Evolutionary conservation across 2,888 invertebrate genomes (phyloP).

Genomic region (Aleiodes testaceus): DNA sequence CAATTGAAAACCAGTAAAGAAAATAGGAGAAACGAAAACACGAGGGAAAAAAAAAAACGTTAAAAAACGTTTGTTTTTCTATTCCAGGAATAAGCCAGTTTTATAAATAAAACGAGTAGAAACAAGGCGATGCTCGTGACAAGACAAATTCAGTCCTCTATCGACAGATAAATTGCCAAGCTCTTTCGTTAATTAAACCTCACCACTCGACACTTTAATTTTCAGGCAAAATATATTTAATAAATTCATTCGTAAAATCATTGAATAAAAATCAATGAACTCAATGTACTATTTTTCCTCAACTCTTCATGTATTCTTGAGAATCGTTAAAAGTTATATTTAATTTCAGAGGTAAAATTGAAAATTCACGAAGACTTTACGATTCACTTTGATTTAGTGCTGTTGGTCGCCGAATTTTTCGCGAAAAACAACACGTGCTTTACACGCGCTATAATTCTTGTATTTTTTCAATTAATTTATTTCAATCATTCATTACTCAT

Average conservation of each 20-base stretch:
- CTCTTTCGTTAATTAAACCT: slow-evolving; percentile 32
- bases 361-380: slow-evolving; percentile 47
- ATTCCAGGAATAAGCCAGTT: slow-evolving; percentile 29
- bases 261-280: slow-evolving; percentile 17
- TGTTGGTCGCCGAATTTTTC: slow-evolving; percentile 43
- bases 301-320: slow-evolving; percentile 26
- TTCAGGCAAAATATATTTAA: not conserved
- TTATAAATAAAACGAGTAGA: slow-evolving; percentile 39
- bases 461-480: slow-evolving; percentile 7
- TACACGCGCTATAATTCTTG: not conserved
- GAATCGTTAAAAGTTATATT: slow-evolving; percentile 56
- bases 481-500: slow-evolving; percentile 17
- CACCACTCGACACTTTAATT: slow-evolving; percentile 35
- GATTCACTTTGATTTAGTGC: slow-evolving; percentile 55
- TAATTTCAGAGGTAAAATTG: slow-evolving; percentile 53
- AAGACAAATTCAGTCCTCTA: slow-evolving; percentile 37
- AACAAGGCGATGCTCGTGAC: slow-evolving; percentile 26
- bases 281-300: too few relatives aligned
- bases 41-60: too few relatives aligned
- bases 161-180: slow-evolving; percentile 34
- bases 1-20: too few relatives aligned
- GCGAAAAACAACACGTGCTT: slow-evolving; percentile 48
- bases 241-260: too few relatives aligned
- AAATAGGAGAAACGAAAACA: slow-evolving; percentile 2
- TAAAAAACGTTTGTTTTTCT: slow-evolving; percentile 13